These are phyloP conservation scores for Selene dorsalis DNA, from an alignment of 2,797 vertebrate species.

Conservation along the genomic window DNA sequence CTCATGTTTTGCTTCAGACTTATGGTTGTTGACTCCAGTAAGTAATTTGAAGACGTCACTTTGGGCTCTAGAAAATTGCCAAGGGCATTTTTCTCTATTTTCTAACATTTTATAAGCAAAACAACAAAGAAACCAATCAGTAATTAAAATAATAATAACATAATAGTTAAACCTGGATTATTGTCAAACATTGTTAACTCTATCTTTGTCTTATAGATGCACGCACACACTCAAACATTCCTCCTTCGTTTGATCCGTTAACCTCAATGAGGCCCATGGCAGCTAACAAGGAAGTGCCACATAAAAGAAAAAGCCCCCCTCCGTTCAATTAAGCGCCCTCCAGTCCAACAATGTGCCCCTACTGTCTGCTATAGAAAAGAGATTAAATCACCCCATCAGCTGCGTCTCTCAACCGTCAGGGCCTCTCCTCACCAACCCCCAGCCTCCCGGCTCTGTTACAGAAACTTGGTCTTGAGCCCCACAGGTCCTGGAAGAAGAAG, in stretches of 20 bases:
- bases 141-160: not conserved
- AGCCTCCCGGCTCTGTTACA: conserved; percentile 39
- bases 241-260: conserved; percentile 62
- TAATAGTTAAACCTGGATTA: not conserved
- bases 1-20: conserved; percentile 15
- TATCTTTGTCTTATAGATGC: not conserved
- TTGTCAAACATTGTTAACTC: not conserved
- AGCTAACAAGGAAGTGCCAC: conserved; percentile 56
- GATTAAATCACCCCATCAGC: conserved; percentile 49
- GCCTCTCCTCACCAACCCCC: conserved; percentile 36
- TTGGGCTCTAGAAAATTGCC: too few species aligned
- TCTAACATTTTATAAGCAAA: not conserved
- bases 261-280: conserved; percentile 57
- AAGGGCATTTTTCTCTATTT: not conserved
- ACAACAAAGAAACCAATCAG: not conserved
- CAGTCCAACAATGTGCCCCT: conserved; percentile 49
- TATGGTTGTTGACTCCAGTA: not conserved
- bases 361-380: conserved; percentile 42
- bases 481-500: conserved; percentile 51
- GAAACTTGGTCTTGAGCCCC: conserved; percentile 44
- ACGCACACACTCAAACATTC: conserved; percentile 3
- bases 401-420: conserved; percentile 34
- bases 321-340: conserved; percentile 43
- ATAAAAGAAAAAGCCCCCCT: conserved; percentile 59
- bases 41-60: not conserved